These are phyloP conservation scores for Lepidotrigona ventralis DNA, from an alignment of 1,140 invertebrate genomes.

Conservation along the genomic window DNA sequence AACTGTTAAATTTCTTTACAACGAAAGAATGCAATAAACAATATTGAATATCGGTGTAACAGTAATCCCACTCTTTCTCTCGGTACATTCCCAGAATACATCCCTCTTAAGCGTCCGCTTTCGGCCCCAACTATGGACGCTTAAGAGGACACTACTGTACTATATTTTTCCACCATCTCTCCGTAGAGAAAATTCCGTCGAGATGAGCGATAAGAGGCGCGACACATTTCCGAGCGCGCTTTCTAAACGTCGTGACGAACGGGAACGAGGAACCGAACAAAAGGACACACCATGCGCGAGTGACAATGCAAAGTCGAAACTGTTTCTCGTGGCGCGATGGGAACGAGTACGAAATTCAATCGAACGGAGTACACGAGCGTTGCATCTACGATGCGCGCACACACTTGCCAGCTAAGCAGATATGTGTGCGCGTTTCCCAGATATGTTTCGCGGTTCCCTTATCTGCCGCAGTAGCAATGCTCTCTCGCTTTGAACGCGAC, in stretches of 20 bases:
- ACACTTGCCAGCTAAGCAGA: background rate
- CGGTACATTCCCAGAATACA: no score
- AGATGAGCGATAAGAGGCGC: background rate
- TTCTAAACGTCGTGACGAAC: background rate
- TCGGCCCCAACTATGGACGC: no score
- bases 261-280: background rate
- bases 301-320: background rate
- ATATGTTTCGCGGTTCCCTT: slow-evolving; percentile 48
- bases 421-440: slow-evolving; percentile 55
- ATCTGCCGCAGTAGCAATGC: slow-evolving; percentile 50
- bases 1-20: no score
- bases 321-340: slow-evolving; percentile 14
- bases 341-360: slow-evolving; percentile 35
- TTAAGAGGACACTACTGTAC: no score
- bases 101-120: no score
- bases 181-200: background rate
- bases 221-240: background rate
- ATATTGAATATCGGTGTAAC: no score
- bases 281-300: background rate
- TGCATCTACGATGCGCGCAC: background rate
- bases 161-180: no score
- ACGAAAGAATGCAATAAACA: no score
- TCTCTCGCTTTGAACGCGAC: slow-evolving; percentile 36
- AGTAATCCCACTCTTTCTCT: no score
- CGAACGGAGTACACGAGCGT: background rate